These are phyloP conservation scores for Numida meleagris DNA, from an alignment of 2,113 vertebrate genomes.

Conservation along the genomic window DNA sequence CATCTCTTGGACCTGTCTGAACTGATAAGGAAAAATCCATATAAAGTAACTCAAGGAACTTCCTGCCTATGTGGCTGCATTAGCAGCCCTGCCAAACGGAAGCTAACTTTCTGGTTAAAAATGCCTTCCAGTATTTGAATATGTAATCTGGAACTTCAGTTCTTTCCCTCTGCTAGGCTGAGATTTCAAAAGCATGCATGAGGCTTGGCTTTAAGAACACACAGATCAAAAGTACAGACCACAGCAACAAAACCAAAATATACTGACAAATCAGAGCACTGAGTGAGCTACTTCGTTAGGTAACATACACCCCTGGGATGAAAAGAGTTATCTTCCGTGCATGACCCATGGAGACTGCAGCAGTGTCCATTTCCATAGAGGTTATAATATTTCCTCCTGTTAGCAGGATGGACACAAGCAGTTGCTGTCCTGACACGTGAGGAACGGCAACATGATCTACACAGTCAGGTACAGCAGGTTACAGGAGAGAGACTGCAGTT, in stretches of 20 bases:
- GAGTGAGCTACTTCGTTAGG: neutral
- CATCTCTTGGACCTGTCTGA: neutral
- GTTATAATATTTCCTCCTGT: neutral
- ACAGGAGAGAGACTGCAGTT: neutral
- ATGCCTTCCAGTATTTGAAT: neutral
- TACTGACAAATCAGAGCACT: conserved; percentile 10
- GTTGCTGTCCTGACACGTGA: conserved; percentile 39
- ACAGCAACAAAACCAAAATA: conserved; percentile 52
- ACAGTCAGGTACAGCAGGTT: conserved; percentile 33
- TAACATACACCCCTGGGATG: neutral
- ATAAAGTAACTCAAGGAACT: neutral
- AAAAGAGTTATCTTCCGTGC: neutral
- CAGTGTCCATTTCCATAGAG: neutral
- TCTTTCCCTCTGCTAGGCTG: neutral
- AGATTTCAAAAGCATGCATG: neutral
- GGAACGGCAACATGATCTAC: conserved; percentile 19
- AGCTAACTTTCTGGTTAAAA: neutral
- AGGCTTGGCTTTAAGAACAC: neutral
- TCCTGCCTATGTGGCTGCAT: neutral
- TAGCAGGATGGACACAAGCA: conserved; percentile 22
- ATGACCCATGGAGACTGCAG: neutral
- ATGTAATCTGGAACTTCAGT: neutral
- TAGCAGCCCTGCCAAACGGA: neutral
- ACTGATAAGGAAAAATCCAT: neutral
- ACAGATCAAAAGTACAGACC: neutral